Base-by-base conservation (phyloP, 2,888 invertebrate genomes). In the Xylota segnis region DNA sequence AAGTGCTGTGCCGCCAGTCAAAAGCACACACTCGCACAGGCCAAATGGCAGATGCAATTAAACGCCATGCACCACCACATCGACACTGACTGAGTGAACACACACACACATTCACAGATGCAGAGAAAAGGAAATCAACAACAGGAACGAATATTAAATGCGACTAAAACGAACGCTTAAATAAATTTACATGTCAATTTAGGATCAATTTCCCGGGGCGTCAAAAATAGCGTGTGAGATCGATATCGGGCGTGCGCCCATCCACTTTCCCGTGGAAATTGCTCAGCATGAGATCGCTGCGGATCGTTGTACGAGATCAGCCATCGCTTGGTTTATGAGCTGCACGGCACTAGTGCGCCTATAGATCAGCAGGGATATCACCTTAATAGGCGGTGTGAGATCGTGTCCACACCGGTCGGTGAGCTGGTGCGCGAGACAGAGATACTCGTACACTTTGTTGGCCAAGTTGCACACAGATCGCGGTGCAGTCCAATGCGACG, bases 171-270 rank as follows among this genome's bases (percentile, higher is more conserved):
- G 84, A 68, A 82, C 78, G 77, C 82, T 76, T 78, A 78, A 77
- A 86, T 87, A 86, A 87, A 87, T 86, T 87, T 86, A 83, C 87
- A 83, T 86, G 87, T 87, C 87, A 86, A 87, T 86, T 87, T 87
- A 86, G 82, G 86, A 87, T 87, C 87, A 87, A 87, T 83, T 87
- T 87, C 87, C 84, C 71, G 84, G 75, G 84, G 84, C 77, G 70
- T 84, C 84, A 82, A 75, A 84, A 82, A 84, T 76, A 76, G 75
- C 82, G 81, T 82, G 84, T 87, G 87, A 87, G 86, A 87, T 87
- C 81, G 68, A 82, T 87, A 81, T 82, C 87, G 84, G 81, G 83
- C 84, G 81, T 76, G 76, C 70, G 76, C 50, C 63, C 76, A 65
- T 71, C 76, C 70, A 82, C 70, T 71, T 71, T 82, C 82, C 63